These are phyloP conservation scores for Crax fasciolata DNA, from an alignment of 2,797 vertebrate genomes.

Conservation along the genomic window DNA sequence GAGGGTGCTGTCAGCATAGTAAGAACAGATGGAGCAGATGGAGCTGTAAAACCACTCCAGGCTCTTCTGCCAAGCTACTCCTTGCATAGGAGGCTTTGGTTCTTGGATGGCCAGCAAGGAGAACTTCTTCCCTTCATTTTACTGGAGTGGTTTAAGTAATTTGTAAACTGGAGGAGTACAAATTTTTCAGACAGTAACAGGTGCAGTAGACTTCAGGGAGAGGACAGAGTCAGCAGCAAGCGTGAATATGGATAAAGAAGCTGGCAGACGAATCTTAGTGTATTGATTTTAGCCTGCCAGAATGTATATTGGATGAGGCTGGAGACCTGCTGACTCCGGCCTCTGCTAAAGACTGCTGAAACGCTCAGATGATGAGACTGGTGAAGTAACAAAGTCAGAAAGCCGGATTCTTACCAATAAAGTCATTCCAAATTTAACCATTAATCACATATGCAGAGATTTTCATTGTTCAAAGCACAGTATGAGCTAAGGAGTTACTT, in stretches of 20 bases:
- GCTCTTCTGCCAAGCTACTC: not conserved
- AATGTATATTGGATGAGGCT: constrained; percentile 45
- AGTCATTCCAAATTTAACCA: not conserved
- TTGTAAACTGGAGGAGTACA: constrained; percentile 40
- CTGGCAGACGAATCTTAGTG: constrained; percentile 43
- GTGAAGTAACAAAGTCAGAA: not conserved
- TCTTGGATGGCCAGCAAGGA: not conserved
- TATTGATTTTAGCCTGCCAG: constrained; percentile 61
- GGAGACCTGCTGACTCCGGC: constrained; percentile 58
- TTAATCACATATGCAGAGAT: not conserved
- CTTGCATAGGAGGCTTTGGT: not conserved
- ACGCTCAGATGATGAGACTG: not conserved
- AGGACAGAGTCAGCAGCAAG: constrained; percentile 5
- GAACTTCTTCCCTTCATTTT: not conserved
- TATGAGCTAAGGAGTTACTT: not conserved
- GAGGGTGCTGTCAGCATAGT: not conserved
- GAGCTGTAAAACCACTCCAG: not conserved
- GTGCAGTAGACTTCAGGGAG: not conserved
- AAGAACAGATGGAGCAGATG: constrained; percentile 58
- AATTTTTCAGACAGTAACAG: constrained; percentile 8
- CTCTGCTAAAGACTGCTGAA: constrained; percentile 39
- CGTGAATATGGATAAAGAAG: constrained; percentile 21
- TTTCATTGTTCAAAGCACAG: not conserved
- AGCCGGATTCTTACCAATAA: not conserved
- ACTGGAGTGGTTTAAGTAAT: constrained; percentile 7